Evolutionary conservation across 2,113 vertebrate species (phyloP), one percentile per base, ranked within the genome.

Genomic region (Pogona vitticeps): DNA sequence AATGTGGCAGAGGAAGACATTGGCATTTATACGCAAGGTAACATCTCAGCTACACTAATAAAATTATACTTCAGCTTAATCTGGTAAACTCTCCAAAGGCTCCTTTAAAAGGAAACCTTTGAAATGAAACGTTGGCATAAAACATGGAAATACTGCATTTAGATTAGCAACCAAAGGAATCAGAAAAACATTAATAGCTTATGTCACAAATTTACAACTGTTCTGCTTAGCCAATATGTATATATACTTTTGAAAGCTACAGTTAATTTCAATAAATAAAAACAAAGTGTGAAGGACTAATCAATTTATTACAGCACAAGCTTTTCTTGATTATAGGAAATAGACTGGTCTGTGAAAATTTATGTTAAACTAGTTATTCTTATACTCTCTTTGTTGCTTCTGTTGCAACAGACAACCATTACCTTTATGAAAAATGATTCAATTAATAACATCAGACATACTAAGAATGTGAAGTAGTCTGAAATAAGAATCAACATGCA

Each of bases 1-100:
- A 6, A 36, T 70, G 77, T 17, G 75, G 85, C 56, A 40, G 75
- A 61, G 68, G 83, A 73, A 56, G 21, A 4, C 7, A 2, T 26
- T 20, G 38, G 75, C 28, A 85, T 76, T 8, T 90, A 70, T 70
- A 72, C n/a, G 26, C 67, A 91, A 88, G 65, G n/a, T 84, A 86
- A 83, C 86, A 90, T 46, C 80, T 83, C 78, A 84, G 76, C 86
- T 1, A 0, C 15, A 12, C 81, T 85, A 70, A 72, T 70, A 20
- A 23, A 7, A 72, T 26, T 6, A 71, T 87, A 79, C 58, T 67
- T 82, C 8, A 36, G 40, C 81, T 73, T 31, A 89, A 33, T 72
- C 82, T 86, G 84, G 40, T 7, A 80, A 70, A 77, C 40, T 61
- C 59, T 52, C 40, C 72, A 52, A 76, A 52, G 73, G 58, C 28